Conservation (phyloP, 2,888 invertebrate genomes). For the Rhyacophila evoluta region DNA sequence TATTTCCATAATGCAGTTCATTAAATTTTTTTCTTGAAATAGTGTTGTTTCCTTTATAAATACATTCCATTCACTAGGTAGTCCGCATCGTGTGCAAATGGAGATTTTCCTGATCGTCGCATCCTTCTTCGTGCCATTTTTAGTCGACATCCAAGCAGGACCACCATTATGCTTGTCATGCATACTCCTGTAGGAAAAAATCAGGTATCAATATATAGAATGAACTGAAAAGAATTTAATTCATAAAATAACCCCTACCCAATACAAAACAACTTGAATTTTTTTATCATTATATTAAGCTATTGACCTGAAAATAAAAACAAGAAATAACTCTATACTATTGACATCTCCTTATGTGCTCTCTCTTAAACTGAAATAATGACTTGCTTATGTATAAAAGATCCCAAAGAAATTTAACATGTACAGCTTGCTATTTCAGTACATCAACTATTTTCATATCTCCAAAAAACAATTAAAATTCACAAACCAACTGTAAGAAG, state of each 20-base stretch:
- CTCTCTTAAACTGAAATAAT: no score
- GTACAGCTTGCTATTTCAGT: neutral
- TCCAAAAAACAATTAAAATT: neutral
- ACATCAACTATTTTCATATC: neutral
- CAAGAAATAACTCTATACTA: no score
- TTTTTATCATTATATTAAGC: no score
- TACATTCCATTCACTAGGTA: slow-evolving; percentile 99
- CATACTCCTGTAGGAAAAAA: no score
- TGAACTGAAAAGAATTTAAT: no score
- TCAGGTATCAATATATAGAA: no score
- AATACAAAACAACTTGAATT: no score
- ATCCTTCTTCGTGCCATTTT: slow-evolving; percentile 81
- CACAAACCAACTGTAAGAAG: slow-evolving; percentile 78
- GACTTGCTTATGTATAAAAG: no score
- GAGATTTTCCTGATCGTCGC: slow-evolving; percentile 81
- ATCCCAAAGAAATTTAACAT: no score
- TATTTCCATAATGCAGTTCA: neutral
- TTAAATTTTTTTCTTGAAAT: neutral
- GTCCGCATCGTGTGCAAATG: slow-evolving; percentile 93
- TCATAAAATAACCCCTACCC: no score
- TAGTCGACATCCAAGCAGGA: slow-evolving; percentile 85
- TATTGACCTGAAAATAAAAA: no score
- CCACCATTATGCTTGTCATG: slow-evolving; percentile 83
- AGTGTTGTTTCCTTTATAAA: slow-evolving; percentile 70
- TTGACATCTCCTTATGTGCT: no score